phyloP scores from a whole-genome alignment of 2,888 invertebrate species.

The Morpho deidamia region DNA sequence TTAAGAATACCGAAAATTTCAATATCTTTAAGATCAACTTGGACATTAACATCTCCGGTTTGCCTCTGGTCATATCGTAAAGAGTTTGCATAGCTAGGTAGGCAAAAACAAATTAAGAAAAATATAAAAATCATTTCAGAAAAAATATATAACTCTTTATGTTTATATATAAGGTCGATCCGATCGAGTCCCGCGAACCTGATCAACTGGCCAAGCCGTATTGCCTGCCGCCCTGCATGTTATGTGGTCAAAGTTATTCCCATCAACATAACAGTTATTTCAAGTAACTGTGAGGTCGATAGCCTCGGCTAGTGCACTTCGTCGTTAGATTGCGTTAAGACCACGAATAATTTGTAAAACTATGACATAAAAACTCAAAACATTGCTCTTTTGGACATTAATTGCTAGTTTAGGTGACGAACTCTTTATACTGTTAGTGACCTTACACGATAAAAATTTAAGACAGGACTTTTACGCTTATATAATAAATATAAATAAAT shows the following conservation, averaged over 20 bases:
- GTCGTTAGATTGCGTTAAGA: conserved; percentile 61
- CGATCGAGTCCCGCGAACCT: conserved; percentile 47
- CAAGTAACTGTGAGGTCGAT: conserved; percentile 74
- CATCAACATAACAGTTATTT: conserved; percentile 73
- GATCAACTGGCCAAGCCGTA: conserved; percentile 45
- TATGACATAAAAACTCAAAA: not conserved
- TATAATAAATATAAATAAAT: no score
- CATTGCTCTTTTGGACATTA: no score
- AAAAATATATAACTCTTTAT: not conserved
- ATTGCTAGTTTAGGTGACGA: no score
- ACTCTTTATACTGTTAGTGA: no score
- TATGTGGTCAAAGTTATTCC: conserved; percentile 64
- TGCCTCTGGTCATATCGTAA: conserved; percentile 83
- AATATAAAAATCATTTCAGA: conserved; percentile 18
- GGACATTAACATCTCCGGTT: conserved; percentile 87
- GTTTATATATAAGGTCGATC: conserved; percentile 28
- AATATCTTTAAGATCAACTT: conserved; percentile 87
- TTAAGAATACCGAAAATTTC: conserved; percentile 84
- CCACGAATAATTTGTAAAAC: conserved; percentile 35
- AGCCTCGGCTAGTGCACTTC: conserved; percentile 63
- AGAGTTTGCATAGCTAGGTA: conserved; percentile 35
- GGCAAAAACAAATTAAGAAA: conserved; percentile 28
- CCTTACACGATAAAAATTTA: no score
- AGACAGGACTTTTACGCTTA: no score
- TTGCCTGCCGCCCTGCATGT: conserved; percentile 47